These are phyloP conservation scores for Gortyna flavago DNA, from an alignment of 2,888 invertebrate species.

Conservation along the genomic window DNA sequence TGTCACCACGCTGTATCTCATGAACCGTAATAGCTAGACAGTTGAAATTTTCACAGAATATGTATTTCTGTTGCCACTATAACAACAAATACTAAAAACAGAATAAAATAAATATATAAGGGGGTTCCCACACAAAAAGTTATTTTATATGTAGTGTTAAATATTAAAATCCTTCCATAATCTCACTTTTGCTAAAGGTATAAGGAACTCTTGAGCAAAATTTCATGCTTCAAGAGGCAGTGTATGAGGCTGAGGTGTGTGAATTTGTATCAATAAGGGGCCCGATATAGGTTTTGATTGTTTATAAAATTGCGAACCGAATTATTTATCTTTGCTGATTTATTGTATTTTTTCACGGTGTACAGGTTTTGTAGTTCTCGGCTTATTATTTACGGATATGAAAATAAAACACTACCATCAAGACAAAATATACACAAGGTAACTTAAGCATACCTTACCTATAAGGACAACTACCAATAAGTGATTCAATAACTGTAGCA, in stretches of 20 bases:
- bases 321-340: neutral
- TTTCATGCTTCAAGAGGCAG: neutral
- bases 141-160: no score
- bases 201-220: neutral
- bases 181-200: neutral
- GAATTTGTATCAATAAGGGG: neutral
- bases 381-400: neutral
- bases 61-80: no score
- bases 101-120: no score
- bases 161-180: neutral
- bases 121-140: no score
- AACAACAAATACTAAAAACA: no score
- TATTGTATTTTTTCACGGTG: neutral
- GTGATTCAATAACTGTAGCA: conserved; percentile 6
- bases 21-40: no score
- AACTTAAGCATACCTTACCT: neutral
- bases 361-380: neutral
- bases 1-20: no score
- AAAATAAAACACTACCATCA: no score
- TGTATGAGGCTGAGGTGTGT: neutral
- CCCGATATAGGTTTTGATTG: neutral
- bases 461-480: no score
- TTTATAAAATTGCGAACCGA: neutral
- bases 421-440: neutral
- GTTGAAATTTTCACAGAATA: no score